Percentiles rank a stretch among this genome's conserved stretches.
These are phyloP conservation scores for Mayetiola destructor DNA, from an alignment of 2,888 invertebrate genomes.

Conservation along the genomic window DNA sequence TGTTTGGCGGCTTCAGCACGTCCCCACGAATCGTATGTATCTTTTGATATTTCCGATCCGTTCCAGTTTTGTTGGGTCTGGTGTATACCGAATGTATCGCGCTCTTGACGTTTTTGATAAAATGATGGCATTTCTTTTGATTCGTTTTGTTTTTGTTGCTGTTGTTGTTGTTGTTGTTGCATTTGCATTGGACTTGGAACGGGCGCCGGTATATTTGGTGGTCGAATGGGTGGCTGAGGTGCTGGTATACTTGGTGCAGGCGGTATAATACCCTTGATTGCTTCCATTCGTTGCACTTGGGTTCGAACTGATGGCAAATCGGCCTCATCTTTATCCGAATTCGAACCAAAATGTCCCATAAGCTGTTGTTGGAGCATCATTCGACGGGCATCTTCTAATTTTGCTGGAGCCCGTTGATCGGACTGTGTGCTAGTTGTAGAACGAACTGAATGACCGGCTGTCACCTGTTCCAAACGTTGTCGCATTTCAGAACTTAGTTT, in stretches of 20 bases:
- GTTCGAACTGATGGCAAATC: conserved; percentile 35
- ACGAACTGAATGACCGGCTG: conserved; percentile 73
- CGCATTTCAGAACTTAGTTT: conserved; percentile 87
- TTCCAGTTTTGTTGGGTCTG: conserved; percentile 55
- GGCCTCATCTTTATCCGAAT: conserved; percentile 20
- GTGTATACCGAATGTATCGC: conserved; percentile 58
- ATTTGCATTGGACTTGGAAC: conserved; percentile 46
- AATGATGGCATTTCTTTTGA: conserved; percentile 40
- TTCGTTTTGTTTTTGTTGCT: conserved; percentile 39
- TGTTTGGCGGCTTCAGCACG: conserved; percentile 34
- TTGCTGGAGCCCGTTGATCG: conserved; percentile 59
- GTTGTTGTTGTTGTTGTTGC: conserved; percentile 47
- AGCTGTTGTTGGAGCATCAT: conserved; percentile 74
- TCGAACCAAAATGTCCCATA: conserved; percentile 38
- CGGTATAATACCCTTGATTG: conserved; percentile 40
- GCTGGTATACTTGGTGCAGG: conserved; percentile 43
- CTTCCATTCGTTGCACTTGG: conserved; percentile 47
- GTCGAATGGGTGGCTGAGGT: conserved; percentile 43
- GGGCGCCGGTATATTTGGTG: conserved; percentile 39
- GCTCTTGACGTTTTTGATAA: conserved; percentile 49
- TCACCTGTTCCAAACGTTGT: conserved; percentile 73
- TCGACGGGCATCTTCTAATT: conserved; percentile 73
- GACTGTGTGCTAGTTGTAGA: conserved; percentile 56
- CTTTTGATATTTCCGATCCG: conserved; percentile 28
- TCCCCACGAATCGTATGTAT: conserved; percentile 34